Base-by-base conservation (phyloP, 2,113 vertebrate species). In the Planiliza haematocheilus region DNA sequence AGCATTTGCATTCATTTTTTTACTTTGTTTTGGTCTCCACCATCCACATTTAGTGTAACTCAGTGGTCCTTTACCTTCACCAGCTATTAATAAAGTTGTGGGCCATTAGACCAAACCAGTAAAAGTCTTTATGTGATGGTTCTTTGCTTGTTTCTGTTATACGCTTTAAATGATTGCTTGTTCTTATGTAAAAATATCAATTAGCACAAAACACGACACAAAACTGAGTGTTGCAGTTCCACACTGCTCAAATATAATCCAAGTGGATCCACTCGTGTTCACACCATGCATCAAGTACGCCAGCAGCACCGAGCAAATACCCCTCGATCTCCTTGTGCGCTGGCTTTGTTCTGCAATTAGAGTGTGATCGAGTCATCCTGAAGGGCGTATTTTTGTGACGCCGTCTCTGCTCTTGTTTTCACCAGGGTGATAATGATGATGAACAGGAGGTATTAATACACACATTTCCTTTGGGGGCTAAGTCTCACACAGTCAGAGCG, bases 381-480 rank as follows among this genome's bases (percentile, higher is more conserved):
- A 68, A 75, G 82, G 79, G 65, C 59, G 66, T 53, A 71, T 76
- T 82, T 77, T 79, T 51, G 39, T 70, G 78, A 73, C 30, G 69
- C 65, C 36, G 55, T 66, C 77, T 81, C 84, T 79, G 79, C 74
- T 83, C 75, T 83, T 81, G 82, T 87, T 85, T 87, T 70, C 63
- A 64, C 61, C 14, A 18, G 18, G 71, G 77, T 71, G 76, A 80
- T 85, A 85, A 84, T 82, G 62, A 86, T 68, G 83, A 78, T 61
- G 77, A 85, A 63, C 74, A 79, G 60, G 63, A 65, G 76, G 83
- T 90, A 89, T 88, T 89, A 86, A 88, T 91, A 79, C 69, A 51
- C 56, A 53, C 55, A 67, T 69, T 78, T 91, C 84, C 84, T 86
- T 51, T 43, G 59, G 79, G 86, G 81, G 66, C 56, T 76, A 61